Base-by-base conservation (phyloP, 1,140 invertebrate species). In the Micrasema longulum region DNA sequence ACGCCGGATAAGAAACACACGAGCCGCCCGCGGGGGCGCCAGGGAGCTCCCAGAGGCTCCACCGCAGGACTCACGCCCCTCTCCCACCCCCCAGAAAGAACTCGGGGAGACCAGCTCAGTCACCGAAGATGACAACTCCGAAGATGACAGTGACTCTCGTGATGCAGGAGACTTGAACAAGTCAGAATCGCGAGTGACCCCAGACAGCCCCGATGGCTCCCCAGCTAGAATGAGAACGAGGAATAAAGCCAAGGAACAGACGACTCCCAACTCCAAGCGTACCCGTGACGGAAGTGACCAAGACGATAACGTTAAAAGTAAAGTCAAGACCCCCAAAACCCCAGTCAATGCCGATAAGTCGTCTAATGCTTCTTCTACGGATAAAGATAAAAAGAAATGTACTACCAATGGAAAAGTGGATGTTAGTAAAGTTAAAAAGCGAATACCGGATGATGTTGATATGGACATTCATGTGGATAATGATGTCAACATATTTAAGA, bases 51-150 rank as follows among this genome's bases (percentile, higher is more conserved):
- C 80, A 7, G 79, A 80, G 14, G 81, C 83, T 23, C 81, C 83
- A 20, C 83, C 86, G 26, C 86, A 87, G 77, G 83, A 82, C 66
- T 85, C 83, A 77, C 81, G 89, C 72, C 89, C 89, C 55, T 89
- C 88, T 62, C 88, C 89, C 64, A 88, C 85, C 83, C 85, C 80
- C 79, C 82, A 82, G 76, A 84, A 87, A 75, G 88, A 89, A 80
- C 84, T 85, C 1, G 88, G 89, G 11, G 91, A 92, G 81, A 91
- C 92, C 77, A 97, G 95, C 86, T 97, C 95, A 60, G 94, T 95
- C 60, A 97, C 94, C 77, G 96, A 97, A 83, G 95, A 96, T 86
- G 97, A 98, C 78, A 87, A 86, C 80, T 97, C 94, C 70, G 95
- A 96, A 80, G 96, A 96, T 82, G 96, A 96, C 83, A 97, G 93